Percentiles rank a stretch among this genome's conserved stretches.
These are phyloP conservation scores for Cotesia glomerata DNA, from an alignment of 1,140 invertebrate genomes.

Conservation along the genomic window DNA sequence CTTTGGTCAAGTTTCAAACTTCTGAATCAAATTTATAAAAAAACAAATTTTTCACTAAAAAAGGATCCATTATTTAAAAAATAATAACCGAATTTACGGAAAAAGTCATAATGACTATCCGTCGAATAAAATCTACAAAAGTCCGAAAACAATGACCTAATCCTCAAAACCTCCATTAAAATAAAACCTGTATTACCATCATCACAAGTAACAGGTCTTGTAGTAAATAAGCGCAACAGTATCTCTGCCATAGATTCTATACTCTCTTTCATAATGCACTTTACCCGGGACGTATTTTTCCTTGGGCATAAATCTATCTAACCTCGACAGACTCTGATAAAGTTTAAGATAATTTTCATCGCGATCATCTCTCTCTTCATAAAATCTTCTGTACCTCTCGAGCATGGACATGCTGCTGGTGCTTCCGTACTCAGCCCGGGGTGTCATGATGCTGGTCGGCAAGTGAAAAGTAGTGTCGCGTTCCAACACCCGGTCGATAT, in stretches of 20 bases:
- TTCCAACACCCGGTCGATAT: constrained; percentile 49
- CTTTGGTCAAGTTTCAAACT: too few relatives aligned
- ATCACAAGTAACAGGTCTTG: constrained; percentile 63
- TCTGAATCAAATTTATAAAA: too few relatives aligned
- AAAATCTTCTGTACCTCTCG: constrained; percentile 20
- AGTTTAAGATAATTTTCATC: constrained; percentile 48
- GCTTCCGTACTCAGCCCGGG: neutral
- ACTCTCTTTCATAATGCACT: constrained; percentile 60
- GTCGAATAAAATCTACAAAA: too few relatives aligned
- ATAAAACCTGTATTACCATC: neutral
- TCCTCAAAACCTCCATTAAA: too few relatives aligned
- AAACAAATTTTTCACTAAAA: too few relatives aligned
- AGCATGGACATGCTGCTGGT: neutral
- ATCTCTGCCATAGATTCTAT: constrained; percentile 60
- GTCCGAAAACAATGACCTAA: too few relatives aligned
- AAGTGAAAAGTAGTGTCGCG: constrained; percentile 37
- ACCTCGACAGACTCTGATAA: constrained; percentile 45
- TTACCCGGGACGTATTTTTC: constrained; percentile 52
- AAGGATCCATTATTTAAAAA: too few relatives aligned
- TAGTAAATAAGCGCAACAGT: constrained; percentile 61
- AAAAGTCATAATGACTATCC: too few relatives aligned
- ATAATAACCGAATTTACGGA: too few relatives aligned
- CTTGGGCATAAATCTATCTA: constrained; percentile 33
- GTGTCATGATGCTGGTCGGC: constrained; percentile 21
- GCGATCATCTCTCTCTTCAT: constrained; percentile 30